Base-by-base conservation (phyloP, 2,797 vertebrate species). In the Australoheros facetus region DNA sequence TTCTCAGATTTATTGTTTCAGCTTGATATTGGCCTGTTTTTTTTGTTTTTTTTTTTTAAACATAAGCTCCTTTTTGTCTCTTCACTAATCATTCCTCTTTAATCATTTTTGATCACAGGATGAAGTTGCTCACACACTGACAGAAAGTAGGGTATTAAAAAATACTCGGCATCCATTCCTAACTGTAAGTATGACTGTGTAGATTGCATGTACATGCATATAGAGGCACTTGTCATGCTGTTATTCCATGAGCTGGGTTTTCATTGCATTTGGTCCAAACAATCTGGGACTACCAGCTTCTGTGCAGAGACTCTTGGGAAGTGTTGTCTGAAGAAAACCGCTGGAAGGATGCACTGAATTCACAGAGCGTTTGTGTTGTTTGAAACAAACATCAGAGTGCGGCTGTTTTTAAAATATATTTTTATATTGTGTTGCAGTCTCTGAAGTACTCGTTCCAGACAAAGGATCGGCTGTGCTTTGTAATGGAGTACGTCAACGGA, bases 371-470 rank as follows among this genome's bases (percentile, higher is more conserved):
- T 28, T 62, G 26, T 56, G 23, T 69, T 19, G 42, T 48, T 48
- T 69, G 64, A 69, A 51, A 69, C 6, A 66, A 66, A 66, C 45
- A 4, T 14, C 14, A 1, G 45, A 48, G 13, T 17, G 34, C 64
- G 10, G 59, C 21, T 54, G 34, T 37, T 53, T 56, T 53, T 14
- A 7, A 78, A 81, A 59, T 4, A 19, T 10, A 4, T 55, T 56
- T 37, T 2, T 21, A 1, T 53, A 0, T 42, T 84, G 42, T 91
- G 90, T 95, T 94, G 69, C 96, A 99, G 98, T 99, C 98, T 87
- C 96, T 99, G 95, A 99, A 99, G 96, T 99, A 99, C 91, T 98
- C 98, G 77, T 99, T 99, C 96, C 98, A 99, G 95, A 99, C 98
- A 54, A 99, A 99, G 95, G 98, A 99, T 82, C 97, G 98, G 82